Evolutionary conservation across 2,797 vertebrate genomes (phyloP), one percentile per base, ranked within the genome.

Genomic region (Acropternis orthonyx): DNA sequence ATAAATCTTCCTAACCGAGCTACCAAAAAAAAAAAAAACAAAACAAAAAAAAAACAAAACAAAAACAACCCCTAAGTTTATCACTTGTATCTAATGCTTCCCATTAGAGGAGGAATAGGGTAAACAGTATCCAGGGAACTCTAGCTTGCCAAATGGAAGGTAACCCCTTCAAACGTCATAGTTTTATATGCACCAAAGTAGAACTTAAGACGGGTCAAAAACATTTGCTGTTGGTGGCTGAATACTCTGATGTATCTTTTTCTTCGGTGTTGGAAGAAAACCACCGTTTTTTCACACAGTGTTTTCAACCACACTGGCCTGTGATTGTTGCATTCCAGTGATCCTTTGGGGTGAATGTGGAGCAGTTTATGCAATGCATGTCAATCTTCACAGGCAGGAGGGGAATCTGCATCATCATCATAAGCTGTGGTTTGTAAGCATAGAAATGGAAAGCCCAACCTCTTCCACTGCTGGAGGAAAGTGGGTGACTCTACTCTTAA

Each of bases 301-400:
- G n/a, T n/a, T 59, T 62, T 44, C 10, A 66, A 2, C 26, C 8
- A 23, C 1, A 3, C 13, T 52, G 34, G 13, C 12, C 14, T 66
- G 3, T n/a, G 51, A 27, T 37, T 12, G 7, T 43, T 72, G 39
- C 10, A 12, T 85, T 84, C 39, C 20, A 36, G 41, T 23, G 61
- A 30, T 74, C 55, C 26, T 67, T 67, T 55, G 27, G 6, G 24
- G 6, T 76, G 52, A n/a, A 9, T 0, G 0, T 30, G 36, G 20
- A 61, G 32, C 32, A 65, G 24, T 32, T 83, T 83, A 12, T 22
- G 20, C 72, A 86, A 30, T 9, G 4, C 0, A 0, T 37, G 18
- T 41, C 0, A 0, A 2, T 9, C 48, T 13, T 74, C 46, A 17
- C 11, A 43, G 24, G 18, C 19, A n/a, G 52, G 37, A 84, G 46